These are phyloP conservation scores for Chanos chanos DNA, from an alignment of 2,797 vertebrate species.

Conservation along the genomic window DNA sequence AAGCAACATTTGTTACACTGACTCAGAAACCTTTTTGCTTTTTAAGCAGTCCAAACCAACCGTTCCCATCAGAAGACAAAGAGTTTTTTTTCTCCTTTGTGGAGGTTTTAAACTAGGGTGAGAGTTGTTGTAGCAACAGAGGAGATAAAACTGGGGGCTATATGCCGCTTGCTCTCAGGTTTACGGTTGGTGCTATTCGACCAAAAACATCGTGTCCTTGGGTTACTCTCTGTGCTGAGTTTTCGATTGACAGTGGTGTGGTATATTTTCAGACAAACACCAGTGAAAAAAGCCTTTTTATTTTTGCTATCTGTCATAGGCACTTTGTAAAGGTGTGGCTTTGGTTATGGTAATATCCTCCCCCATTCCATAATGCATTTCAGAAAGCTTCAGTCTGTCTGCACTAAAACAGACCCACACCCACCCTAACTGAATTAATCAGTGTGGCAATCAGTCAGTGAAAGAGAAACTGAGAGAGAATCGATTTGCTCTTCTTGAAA, in stretches of 20 bases:
- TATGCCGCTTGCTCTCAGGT: no score
- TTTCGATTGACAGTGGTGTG: no score
- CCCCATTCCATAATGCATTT: constrained; percentile 29
- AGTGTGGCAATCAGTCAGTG: constrained; percentile 51
- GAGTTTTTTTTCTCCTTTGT: not conserved
- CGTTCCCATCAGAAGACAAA: constrained; percentile 21
- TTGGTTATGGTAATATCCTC: constrained; percentile 40
- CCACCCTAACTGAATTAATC: constrained; percentile 48
- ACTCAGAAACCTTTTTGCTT: no score
- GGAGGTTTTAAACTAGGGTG: not conserved
- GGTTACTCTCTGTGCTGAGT: no score
- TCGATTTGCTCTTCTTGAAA: constrained; percentile 47
- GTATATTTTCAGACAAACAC: no score
- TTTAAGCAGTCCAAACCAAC: no score
- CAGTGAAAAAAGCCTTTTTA: constrained; percentile 2
- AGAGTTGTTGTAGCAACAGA: constrained; percentile 1
- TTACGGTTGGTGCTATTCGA: no score
- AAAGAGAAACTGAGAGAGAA: constrained; percentile 46
- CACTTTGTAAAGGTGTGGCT: constrained; percentile 34
- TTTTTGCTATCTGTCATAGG: constrained; percentile 20
- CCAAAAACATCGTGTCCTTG: no score
- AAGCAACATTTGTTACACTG: no score
- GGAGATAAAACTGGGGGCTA: not conserved
- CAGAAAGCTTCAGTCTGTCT: constrained; percentile 12
- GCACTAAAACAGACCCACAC: constrained; percentile 30